Conservation (phyloP, 2,113 vertebrate genomes). For the Paramisgurnus dabryanus region DNA sequence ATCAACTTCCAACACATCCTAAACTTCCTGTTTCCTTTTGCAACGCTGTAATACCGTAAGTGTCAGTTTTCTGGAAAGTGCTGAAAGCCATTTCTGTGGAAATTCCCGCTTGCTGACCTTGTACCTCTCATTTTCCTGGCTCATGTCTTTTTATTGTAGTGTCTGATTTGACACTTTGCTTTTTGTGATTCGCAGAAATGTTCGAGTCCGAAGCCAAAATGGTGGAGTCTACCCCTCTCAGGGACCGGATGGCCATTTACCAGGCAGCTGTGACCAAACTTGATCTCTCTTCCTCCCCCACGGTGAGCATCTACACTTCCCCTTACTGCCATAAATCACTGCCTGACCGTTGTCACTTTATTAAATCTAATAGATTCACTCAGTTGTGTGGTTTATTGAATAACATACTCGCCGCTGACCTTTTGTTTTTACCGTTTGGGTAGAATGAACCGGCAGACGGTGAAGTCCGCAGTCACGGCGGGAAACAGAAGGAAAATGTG, state of each 20-base stretch:
- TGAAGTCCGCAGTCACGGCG: constrained; percentile 72
- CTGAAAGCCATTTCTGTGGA: constrained; percentile 35
- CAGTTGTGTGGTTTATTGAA: no score
- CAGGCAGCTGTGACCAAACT: constrained; percentile 91
- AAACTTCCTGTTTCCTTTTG: background rate
- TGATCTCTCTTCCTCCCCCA: constrained; percentile 61
- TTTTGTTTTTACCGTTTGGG: constrained; percentile 7
- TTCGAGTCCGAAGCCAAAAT: constrained; percentile 66
- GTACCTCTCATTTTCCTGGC: constrained; percentile 22
- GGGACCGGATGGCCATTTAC: constrained; percentile 93
- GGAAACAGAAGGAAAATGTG: constrained; percentile 91
- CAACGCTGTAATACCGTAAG: background rate
- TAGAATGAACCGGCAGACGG: constrained; percentile 74
- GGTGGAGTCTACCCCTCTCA: constrained; percentile 83
- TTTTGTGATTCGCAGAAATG: constrained; percentile 56
- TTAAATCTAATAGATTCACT: background rate
- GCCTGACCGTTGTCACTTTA: background rate
- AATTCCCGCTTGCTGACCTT: constrained; percentile 55
- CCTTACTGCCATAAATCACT: background rate
- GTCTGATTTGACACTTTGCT: background rate
- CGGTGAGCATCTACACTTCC: constrained; percentile 56
- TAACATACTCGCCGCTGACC: background rate
- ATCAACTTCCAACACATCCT: background rate
- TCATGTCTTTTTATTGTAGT: background rate
- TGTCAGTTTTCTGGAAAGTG: constrained; percentile 51